These are phyloP conservation scores for Polyommatus iphigenia DNA, from an alignment of 2,888 invertebrate genomes.

Conservation along the genomic window DNA sequence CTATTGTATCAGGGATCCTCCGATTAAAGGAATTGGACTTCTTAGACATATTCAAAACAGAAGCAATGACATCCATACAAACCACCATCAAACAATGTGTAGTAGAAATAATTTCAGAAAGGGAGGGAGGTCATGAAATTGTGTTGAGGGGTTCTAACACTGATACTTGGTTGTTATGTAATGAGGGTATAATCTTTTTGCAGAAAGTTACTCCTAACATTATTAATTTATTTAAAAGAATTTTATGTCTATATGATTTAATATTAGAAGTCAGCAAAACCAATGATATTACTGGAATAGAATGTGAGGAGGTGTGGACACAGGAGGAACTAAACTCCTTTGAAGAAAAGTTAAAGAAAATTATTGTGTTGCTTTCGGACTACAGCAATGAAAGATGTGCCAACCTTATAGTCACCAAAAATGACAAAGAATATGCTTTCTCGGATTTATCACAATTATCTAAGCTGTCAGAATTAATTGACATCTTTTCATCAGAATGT, in stretches of 20 bases:
- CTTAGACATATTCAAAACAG: conserved; percentile 91
- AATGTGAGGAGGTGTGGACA: conserved; percentile 85
- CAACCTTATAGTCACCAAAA: conserved; percentile 90
- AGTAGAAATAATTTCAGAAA: conserved; percentile 83
- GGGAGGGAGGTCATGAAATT: conserved; percentile 71
- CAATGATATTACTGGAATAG: conserved; percentile 79
- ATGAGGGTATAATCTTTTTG: conserved; percentile 85
- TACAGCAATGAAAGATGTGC: conserved; percentile 96
- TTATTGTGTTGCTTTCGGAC: conserved; percentile 91
- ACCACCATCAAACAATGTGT: conserved; percentile 93
- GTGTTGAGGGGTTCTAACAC: conserved; percentile 69
- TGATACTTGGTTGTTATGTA: conserved; percentile 80
- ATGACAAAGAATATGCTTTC: conserved; percentile 85
- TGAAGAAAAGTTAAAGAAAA: conserved; percentile 85
- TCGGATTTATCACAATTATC: conserved; percentile 88
- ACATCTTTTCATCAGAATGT: conserved; percentile 88
- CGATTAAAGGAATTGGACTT: conserved; percentile 93
- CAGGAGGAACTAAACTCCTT: conserved; percentile 85
- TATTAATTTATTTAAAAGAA: conserved; percentile 85
- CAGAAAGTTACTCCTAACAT: conserved; percentile 83
- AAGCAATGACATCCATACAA: conserved; percentile 93
- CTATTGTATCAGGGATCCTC: conserved; percentile 94
- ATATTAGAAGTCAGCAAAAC: conserved; percentile 87
- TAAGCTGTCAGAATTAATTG: conserved; percentile 87
- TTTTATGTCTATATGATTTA: conserved; percentile 86